Evolutionary conservation across 2,113 vertebrate species (phyloP), one percentile per base, ranked within the genome.

Genomic region (Hypanus sabinus): DNA sequence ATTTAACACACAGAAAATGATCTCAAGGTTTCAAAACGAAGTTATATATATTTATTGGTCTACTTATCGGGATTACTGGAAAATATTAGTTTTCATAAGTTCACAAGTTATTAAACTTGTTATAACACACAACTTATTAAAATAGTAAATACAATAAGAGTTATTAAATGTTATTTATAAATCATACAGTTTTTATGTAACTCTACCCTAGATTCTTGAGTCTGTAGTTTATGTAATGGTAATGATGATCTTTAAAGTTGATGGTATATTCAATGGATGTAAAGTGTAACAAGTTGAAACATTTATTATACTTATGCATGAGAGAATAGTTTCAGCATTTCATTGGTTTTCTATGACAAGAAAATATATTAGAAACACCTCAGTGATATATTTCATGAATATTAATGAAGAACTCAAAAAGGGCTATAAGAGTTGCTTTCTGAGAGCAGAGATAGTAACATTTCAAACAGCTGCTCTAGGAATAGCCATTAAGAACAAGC

Each of bases 321-420:
- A 68, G 88, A 36, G 65, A 20, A 91, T 68, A 68, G 46, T 91
- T 91, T 65, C 27, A 91, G 88, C 88, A 91, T 91, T 91, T 65
- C 88, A 91, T 91, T 91, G 65, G 65, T 91, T 22, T 91, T 91
- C n/a, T 68, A 70, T 91, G n/a, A 91, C 30, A 60, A 60, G 81
- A 30, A 85, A 85, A 85, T 85, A 27, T 85, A 85, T 85, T 85
- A 85, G 81, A 85, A 85, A 85, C 24, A 85, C 81, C 81, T 85
- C 81, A 85, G 55, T 5, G 24, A 57, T 85, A 60, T 85, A 60
- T 60, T 85, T 85, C 24, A 85, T 85, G 81, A 85, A 85, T 85
- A 60, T 85, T 85, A 85, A 85, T 60, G 55, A 85, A 85, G 27
- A 57, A 27, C 76, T 60, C 24, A 83, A 57, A 55, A 55, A 55